A percentile compares a stretch with the other conserved stretches of the same genome.
These are phyloP conservation scores for Podocnemis expansa DNA, from an alignment of 2,113 vertebrate genomes.

Conservation along the genomic window DNA sequence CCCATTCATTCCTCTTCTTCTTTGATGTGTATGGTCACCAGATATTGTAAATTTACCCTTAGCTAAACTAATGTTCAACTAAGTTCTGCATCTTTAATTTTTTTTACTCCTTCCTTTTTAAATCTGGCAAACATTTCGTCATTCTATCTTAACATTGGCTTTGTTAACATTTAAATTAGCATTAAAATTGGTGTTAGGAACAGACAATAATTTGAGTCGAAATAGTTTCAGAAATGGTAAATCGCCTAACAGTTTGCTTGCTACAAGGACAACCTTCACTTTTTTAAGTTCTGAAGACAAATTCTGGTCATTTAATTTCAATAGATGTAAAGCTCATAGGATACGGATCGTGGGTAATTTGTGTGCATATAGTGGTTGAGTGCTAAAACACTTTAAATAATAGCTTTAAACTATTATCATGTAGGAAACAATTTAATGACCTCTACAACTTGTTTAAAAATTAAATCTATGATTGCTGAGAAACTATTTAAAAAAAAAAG, in stretches of 20 bases:
- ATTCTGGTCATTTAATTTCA: neutral
- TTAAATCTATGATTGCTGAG: neutral
- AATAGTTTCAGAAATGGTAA: neutral
- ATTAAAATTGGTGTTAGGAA: conserved; percentile 27
- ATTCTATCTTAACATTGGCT: neutral
- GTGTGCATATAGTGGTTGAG: neutral
- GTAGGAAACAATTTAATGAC: neutral
- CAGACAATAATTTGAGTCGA: neutral
- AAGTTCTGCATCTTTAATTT: conserved; percentile 19
- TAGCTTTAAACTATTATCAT: neutral
- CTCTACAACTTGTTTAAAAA: neutral
- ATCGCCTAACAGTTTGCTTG: neutral
- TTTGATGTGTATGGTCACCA: neutral
- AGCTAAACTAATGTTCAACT: conserved; percentile 5
- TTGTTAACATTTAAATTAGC: neutral
- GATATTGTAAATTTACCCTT: neutral
- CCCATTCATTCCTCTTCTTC: neutral
- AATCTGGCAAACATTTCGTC: conserved; percentile 30
- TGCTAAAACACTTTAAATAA: neutral
- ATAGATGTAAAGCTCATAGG: neutral
- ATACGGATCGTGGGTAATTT: neutral
- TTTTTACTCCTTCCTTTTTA: neutral
- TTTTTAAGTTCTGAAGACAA: neutral
- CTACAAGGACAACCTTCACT: neutral
- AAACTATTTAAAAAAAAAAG: neutral